Evolutionary conservation across 2,888 invertebrate genomes (phyloP).

Genomic region (Resseliella maxima): DNA sequence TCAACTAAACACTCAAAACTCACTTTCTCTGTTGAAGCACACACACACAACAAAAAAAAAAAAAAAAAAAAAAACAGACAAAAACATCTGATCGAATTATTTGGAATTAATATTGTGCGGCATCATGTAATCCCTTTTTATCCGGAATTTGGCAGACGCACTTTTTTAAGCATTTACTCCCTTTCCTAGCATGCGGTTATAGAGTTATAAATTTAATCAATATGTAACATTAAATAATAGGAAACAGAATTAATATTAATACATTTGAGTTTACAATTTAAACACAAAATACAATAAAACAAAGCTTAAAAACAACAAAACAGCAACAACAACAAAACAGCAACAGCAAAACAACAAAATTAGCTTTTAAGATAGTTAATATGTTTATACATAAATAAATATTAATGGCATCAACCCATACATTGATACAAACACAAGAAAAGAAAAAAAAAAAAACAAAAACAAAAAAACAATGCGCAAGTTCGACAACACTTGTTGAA

Average conservation of each 20-base stretch:
- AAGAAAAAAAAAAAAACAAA: not conserved
- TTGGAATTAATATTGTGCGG: not conserved
- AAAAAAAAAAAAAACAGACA: not conserved
- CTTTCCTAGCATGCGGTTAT: slow-evolving; percentile 33
- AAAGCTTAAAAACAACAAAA: slow-evolving; percentile 22
- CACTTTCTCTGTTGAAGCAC: not conserved
- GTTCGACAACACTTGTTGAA: no score
- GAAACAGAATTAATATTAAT: slow-evolving; percentile 43
- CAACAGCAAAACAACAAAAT: slow-evolving; percentile 22
- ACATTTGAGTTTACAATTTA: slow-evolving; percentile 33
- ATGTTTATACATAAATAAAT: slow-evolving; percentile 47
- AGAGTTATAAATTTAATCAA: slow-evolving; percentile 30
- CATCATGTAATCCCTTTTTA: not conserved
- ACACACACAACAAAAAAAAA: not conserved
- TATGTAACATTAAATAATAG: slow-evolving; percentile 53
- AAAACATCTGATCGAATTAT: not conserved
- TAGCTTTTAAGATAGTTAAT: slow-evolving; percentile 29
- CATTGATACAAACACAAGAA: not conserved
- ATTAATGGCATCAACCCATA: not conserved
- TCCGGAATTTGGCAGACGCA: not conserved
- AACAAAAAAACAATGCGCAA: not conserved
- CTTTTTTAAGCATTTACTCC: slow-evolving; percentile 47
- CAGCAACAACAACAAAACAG: slow-evolving; percentile 30
- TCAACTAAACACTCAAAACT: not conserved
- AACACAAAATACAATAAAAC: not conserved